Base-by-base conservation (phyloP, 1,140 invertebrate species). In the Rhizoglyphus robini region DNA sequence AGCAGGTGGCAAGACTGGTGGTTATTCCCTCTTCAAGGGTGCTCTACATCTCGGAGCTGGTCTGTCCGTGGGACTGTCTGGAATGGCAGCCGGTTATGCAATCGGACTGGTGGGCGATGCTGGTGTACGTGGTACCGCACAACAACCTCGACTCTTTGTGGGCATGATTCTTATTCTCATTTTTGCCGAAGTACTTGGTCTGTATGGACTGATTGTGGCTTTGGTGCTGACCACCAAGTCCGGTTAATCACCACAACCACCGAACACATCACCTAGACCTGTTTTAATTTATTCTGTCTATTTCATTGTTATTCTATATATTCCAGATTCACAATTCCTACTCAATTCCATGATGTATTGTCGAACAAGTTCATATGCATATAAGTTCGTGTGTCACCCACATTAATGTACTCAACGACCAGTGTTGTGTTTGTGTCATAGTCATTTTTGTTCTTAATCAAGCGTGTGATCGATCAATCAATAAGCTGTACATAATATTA, bases 151-250 rank as follows among this genome's bases (percentile, higher is more conserved):
- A 78, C 84, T 98, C 69, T 97, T 96, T 81, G 93, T 99, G 73
- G 96, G 96, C 75, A 99, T 99, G 96, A 98, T 99, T 76, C 84
- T 99, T 72, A 99, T 99, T 80, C 88, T 99, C 75, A 99, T 99
- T 83, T 99, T 99, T 82, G 96, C 96, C 76, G 96, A 99, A 85
- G 96, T 99, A 77, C 85, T 99, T 81, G 96, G 96, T 86, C 87
- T 99, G 69, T 99, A 99, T 81, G 96, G 96, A 77, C 86, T 99
- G 72, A 99, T 99, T 79, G 95, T 99, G 70, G 94, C 93, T 78
- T 92, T 99, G 76, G 97, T 95, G 79, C 81, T 98, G 71, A 94
- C 92, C 80, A 88, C 91, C 46, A 64, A 64, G 18, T 11, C 8
- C 18, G 36, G 36, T 41, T 41, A 41, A 41, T 18, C 8, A 41